Evolutionary conservation across 2,888 invertebrate genomes (phyloP), one percentile per base, ranked within the genome.

Genomic region (Pachydiplax longipennis): DNA sequence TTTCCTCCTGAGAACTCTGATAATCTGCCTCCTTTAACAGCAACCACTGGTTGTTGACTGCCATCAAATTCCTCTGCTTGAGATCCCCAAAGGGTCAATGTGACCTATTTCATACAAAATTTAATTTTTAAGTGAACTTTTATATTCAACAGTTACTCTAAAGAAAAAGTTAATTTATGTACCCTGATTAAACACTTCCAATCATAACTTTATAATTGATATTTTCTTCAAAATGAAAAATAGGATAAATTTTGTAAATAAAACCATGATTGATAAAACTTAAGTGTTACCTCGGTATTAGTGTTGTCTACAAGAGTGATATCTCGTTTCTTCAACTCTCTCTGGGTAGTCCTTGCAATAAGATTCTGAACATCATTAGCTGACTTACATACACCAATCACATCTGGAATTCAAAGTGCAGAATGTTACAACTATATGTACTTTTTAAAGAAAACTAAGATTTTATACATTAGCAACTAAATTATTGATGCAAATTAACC

Each of bases 41-140:
- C 97, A 58, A 99, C 93, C 0, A 99, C 97, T 2, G 99, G 98
- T 93, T 97, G 96, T 8, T 95, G 94, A 90, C 95, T 95, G 0
- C 96, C 97, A 92, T 97, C 96, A 93, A 99, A 99, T 91, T 96
- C 96, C 93, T 97, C 97, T 0, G 99, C 99, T 93, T 98, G 97
- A 58, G 95, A 95, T 4, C 98, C 98, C 99, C 99, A 99, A 0
- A 99, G 94, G 0, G 99, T 99, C 5, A 99, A 93, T n/a, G 94
- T 94, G 37, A 98, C 95, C 97, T 97, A 93, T 44, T 92, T 18
- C 53, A 53, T 53, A 18, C 91, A 91, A 91, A 44, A 73, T 31
- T 73, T 31, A 73, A 25, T 13, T 31, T 13, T 73, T 25, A 65
- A 25, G 0, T 31, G 31, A 53, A 18, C 53, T 6, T 2, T 53